Base-by-base conservation (phyloP, 1,140 invertebrate genomes). In the Anagrus nilaparvatae region DNA sequence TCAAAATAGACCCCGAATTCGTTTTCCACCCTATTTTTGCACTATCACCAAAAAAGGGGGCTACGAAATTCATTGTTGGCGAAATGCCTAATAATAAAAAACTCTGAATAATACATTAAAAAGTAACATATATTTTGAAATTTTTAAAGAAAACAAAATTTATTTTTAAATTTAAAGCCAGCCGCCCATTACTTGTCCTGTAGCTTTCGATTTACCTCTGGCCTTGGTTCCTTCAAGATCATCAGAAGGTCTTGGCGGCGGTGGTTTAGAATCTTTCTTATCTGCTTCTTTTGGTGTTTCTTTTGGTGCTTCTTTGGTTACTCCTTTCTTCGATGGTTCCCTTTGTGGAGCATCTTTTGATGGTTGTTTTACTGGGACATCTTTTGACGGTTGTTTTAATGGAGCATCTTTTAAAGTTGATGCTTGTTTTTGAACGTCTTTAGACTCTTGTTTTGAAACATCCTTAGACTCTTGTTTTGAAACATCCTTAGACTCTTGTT, bases 121-220 rank as follows among this genome's bases (percentile, higher is more conserved):
- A 18, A 41, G 33, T 3, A 36, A 18, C 16, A 16, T 12, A 33
- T 33, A 16, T 33, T 4, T 14, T 17, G 30, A 31, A n/a, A 14
- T 31, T 31, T 7, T 31, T n/a, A n/a, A 31, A 8, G 8, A 5
- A 19, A 12, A 8, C 12, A 40, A 5, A n/a, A n/a, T n/a, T n/a
- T n/a, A n/a, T n/a, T n/a, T n/a, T n/a, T n/a, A n/a, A n/a, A n/a
- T n/a, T 65, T 69, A 81, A 16, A 81, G 65, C 78, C 79, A 81
- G 3, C 78, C 79, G 17, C 76, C 74, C 31, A 79, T 70, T 10
- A 77, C 65, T 67, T 76, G 74, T 3, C 78, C 79, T 4, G 77
- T 79, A 1, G 76, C 74, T 59, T 77, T 79, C 8, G 79, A 81
- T 55, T 74, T 79, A 31, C 77, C 78, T 28, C 68, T 67, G 38